Evolutionary conservation across 2,888 invertebrate species (phyloP).

Genomic region (Hipparchia semele): DNA sequence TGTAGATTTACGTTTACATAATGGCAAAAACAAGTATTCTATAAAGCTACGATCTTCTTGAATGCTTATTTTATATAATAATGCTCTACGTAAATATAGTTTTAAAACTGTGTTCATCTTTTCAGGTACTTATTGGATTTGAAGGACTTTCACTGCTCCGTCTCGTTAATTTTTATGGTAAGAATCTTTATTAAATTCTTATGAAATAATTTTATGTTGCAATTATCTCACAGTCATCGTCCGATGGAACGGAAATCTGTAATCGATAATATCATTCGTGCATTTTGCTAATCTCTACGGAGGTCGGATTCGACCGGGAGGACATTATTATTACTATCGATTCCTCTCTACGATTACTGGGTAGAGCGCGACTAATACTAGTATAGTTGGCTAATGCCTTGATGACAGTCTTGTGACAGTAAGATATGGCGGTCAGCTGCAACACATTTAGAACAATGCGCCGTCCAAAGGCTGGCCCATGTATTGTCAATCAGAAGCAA

Average conservation of each 20-base stretch:
- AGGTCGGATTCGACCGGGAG: too few species aligned
- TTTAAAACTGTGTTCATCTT: slow-evolving; percentile 1
- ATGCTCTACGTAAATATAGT: neutral
- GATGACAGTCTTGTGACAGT: slow-evolving; percentile 32
- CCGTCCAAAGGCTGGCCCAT: slow-evolving; percentile 1
- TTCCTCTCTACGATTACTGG: too few species aligned
- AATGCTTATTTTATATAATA: too few species aligned
- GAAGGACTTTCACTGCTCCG: neutral
- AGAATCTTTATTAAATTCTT: neutral
- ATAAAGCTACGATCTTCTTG: neutral
- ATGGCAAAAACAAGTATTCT: too few species aligned
- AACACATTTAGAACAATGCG: slow-evolving; percentile 38
- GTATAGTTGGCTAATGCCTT: slow-evolving; percentile 19
- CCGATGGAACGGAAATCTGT: too few species aligned
- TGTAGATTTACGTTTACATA: too few species aligned
- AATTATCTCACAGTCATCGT: too few species aligned
- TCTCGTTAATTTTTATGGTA: neutral
- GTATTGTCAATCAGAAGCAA: slow-evolving; percentile 16
- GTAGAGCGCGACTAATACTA: neutral
- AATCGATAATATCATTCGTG: too few species aligned
- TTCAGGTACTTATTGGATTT: slow-evolving; percentile 11
- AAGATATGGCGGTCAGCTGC: slow-evolving; percentile 64
- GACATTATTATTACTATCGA: too few species aligned
- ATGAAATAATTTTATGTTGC: too few species aligned
- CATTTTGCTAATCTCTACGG: too few species aligned